Percentiles rank a stretch among this genome's conserved stretches.
Conservation (phyloP, 1,140 invertebrate species). For the Heliothis virescens region DNA sequence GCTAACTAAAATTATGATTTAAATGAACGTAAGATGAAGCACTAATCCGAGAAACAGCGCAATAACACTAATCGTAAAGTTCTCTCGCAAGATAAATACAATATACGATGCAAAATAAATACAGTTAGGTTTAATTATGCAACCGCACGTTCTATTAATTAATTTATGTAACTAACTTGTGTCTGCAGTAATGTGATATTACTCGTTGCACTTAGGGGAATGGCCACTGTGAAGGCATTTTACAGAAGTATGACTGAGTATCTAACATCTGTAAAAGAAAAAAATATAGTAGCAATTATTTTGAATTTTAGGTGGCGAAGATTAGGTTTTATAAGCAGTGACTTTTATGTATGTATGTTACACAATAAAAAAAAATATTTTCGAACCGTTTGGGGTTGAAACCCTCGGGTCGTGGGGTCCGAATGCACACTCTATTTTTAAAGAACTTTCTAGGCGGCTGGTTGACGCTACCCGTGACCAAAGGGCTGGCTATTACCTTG, state of each 20-base stretch:
- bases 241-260: neutral
- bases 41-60: neutral
- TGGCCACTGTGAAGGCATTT: neutral
- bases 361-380: no score
- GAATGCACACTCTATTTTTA: no score
- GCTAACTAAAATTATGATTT: no score
- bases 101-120: constrained; percentile 43
- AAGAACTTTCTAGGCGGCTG: no score
- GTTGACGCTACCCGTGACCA: no score
- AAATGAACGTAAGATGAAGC: neutral
- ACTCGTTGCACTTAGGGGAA: constrained; percentile 40
- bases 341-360: no score
- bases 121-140: constrained; percentile 46
- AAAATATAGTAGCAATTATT: no score
- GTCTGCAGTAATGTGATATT: constrained; percentile 51
- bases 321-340: no score
- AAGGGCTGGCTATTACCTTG: no score
- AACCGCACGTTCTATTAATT: constrained; percentile 61
- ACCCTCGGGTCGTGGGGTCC: no score
- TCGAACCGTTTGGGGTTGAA: no score
- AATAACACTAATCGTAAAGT: neutral
- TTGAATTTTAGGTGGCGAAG: no score
- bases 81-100: constrained; percentile 36
- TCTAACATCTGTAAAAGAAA: neutral
- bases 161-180: constrained; percentile 63